These are phyloP conservation scores for Hirudo medicinalis DNA, from an alignment of 1,140 invertebrate species.

Conservation along the genomic window DNA sequence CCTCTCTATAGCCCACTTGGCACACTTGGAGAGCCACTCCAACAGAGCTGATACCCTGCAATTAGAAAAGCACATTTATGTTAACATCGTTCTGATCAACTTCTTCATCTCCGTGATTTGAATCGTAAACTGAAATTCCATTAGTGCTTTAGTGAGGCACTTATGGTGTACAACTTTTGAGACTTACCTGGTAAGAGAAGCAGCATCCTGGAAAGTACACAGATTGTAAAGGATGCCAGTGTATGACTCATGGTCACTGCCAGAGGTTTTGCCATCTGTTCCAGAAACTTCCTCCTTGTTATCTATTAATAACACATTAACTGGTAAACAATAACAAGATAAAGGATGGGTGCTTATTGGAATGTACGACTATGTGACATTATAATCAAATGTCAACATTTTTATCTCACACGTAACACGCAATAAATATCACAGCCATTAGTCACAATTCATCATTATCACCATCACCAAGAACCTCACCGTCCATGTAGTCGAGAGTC, in stretches of 20 bases:
- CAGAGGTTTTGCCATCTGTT: conserved; percentile 26
- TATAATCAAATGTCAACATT: no score
- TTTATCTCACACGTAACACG: no score
- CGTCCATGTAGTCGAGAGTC: no score
- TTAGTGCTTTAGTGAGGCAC: neutral
- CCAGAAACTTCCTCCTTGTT: neutral
- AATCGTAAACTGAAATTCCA: neutral
- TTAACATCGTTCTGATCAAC: neutral
- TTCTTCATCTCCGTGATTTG: neutral
- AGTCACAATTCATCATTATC: no score
- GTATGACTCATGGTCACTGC: conserved; percentile 50
- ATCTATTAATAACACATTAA: neutral
- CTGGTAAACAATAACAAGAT: neutral
- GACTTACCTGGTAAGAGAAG: conserved; percentile 31
- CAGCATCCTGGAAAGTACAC: conserved; percentile 47
- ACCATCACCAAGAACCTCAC: no score
- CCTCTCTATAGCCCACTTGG: conserved; percentile 36
- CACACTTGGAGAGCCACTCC: conserved; percentile 50
- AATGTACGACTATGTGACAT: no score
- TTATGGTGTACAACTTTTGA: neutral
- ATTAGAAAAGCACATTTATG: conserved; percentile 11
- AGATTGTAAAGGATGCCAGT: conserved; percentile 65
- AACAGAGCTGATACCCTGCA: conserved; percentile 48
- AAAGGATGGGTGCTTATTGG: neutral
- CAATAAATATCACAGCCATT: no score